Conservation (phyloP, 2,797 vertebrate species). For the Paratrypauchen microcephalus region DNA sequence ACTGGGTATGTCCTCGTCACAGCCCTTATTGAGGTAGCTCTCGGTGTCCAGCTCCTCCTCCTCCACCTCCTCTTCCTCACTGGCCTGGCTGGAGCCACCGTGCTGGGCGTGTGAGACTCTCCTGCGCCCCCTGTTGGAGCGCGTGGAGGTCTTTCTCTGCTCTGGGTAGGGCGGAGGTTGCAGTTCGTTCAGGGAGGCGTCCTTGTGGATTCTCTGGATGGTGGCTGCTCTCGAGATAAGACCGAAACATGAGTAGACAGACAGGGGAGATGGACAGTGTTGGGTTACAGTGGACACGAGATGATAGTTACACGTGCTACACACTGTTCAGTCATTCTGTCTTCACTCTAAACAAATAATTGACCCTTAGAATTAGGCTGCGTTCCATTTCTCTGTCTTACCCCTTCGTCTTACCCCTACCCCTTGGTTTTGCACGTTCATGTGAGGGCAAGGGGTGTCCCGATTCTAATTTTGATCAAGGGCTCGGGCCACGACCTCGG, state of each 20-base stretch:
- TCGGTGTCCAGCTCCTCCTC: constrained; percentile 86
- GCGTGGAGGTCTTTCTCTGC: constrained; percentile 73
- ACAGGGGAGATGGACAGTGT: constrained; percentile 13
- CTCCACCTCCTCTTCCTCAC: constrained; percentile 81
- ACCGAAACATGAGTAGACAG: constrained; percentile 12
- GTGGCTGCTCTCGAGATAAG: constrained; percentile 71
- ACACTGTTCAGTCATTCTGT: background rate
- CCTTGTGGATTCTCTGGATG: constrained; percentile 89
- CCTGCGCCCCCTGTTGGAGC: constrained; percentile 77
- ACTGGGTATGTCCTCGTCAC: constrained; percentile 93
- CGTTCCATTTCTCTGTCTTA: too few relatives aligned
- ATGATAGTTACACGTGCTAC: constrained; percentile 10
- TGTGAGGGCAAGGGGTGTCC: too few relatives aligned
- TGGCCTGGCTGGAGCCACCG: constrained; percentile 89
- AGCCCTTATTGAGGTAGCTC: constrained; percentile 90
- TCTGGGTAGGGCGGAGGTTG: constrained; percentile 92
- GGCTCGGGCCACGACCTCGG: too few relatives aligned
- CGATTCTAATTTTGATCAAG: too few relatives aligned
- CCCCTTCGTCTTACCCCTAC: too few relatives aligned
- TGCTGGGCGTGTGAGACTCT: constrained; percentile 77
- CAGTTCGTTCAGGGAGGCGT: constrained; percentile 83
- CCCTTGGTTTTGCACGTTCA: too few relatives aligned
- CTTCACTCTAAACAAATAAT: background rate
- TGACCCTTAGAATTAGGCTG: background rate
- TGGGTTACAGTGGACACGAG: constrained; percentile 19